Base-by-base conservation (phyloP, 2,797 vertebrate genomes). In the Spea hammondii region DNA sequence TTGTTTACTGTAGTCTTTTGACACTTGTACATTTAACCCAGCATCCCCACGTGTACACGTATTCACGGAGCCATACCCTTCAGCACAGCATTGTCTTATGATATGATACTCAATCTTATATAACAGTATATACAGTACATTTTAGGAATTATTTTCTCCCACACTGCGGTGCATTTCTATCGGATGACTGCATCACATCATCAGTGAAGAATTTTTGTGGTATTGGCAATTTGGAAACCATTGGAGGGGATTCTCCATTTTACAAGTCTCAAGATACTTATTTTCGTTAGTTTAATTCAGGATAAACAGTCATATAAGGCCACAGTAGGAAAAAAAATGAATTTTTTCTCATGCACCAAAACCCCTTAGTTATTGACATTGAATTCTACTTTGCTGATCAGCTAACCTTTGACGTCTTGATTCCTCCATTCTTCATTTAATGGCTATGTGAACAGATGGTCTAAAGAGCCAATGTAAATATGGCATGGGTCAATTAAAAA, bases 271-370 rank as follows among this genome's bases (percentile, higher is more conserved):
- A n/a, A 0, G 70, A 64, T 6, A 6, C 32, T 64, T n/a, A 59
- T 54, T 75, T 59, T 4, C 12, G 14, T 62, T 62, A 32, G 4
- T 62, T 62, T 32, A 62, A 5, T 32, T 4, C n/a, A 62, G 14
- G n/a, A 62, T 62, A 77, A 73, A 82, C 54, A 72, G 44, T 51
- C 49, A 32, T 6, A 73, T 32, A 14, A 44, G 46, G 51, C 48
- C 12, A n/a, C 48, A 50, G 47, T 4, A n/a, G 11, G 4, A 5
- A 57, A 48, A 62, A 62, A 62, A 32, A 12, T 44, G 9, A 6
- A 32, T 70, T 12, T 81, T 59, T 77, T 81, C 74, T 73, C 79
- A 77, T 82, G 74, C 74, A 77, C 74, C 76, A 51, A 72, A 46
- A 77, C 68, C 69, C 57, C 77, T 55, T 66, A 59, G 32, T 17